Evolutionary conservation across 2,888 invertebrate genomes (phyloP), one percentile per base, ranked within the genome.

Genomic region (Hydriomena furcata): DNA sequence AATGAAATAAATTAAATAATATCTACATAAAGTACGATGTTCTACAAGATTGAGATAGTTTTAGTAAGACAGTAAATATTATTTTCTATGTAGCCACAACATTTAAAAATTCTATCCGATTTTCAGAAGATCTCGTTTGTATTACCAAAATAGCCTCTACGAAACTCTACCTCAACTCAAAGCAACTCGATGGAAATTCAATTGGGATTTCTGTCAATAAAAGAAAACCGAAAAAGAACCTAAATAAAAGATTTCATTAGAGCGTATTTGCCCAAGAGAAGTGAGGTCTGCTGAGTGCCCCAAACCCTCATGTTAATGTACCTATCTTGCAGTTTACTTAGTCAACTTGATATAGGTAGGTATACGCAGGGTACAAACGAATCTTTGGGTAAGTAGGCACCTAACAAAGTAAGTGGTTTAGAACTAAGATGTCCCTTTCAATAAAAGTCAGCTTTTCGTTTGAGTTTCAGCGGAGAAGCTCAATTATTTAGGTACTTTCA

Each of bases 161-260:
- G 12, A 37, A 25, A 37, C 30, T 35, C 24, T 50, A 36, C 13
- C 35, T 25, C 37, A 53, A 50, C 35, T 46, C 47, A 53, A 47
- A 53, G 41, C 36, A 24, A 32, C 46, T 34, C 28, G 21, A 43
- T 48, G 36, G 31, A 48, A 48, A 52, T 52, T 43, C 30, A 49
- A 52, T 48, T 45, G 45, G 40, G 35, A 31, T 48, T 42, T 47
- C 35, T 38, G 38, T 45, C 41, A 55, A 53, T 51, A 51, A 35
- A 51, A 45, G 35, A 49, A 55, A 53, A 51, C 38, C 35, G 41
- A 47, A 47, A 46, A 51, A 37, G 40, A 52, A 52, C 52, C 54
- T 30, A 45, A 52, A 54, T 57, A 46, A 54, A 57, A 44, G 36
- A 58, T 35, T 56, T 65, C 61, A 60, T 68, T 68, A 68, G 53